Evolutionary conservation across 2,888 invertebrate genomes (phyloP).

Genomic region (Geophilus truncorum): DNA sequence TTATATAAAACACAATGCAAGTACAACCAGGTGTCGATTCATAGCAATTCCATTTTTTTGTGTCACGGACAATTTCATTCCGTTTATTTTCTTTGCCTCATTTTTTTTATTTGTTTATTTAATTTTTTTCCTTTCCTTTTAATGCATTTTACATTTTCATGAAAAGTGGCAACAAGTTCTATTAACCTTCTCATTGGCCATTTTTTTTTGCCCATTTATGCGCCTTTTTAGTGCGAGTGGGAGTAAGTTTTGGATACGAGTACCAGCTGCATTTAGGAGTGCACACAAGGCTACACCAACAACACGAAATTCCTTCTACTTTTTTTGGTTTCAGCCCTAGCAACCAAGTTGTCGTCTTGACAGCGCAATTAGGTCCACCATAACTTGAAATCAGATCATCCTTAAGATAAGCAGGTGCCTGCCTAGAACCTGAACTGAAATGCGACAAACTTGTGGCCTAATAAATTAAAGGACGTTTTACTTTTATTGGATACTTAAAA

Average conservation of each 20-base stretch:
- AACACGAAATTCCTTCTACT: conserved; percentile 8
- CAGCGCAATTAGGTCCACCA: conserved; percentile 25
- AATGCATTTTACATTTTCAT: conserved; percentile 10
- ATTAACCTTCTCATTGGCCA: not conserved
- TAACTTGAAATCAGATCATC: conserved; percentile 25
- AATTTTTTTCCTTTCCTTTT: not conserved
- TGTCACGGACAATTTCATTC: conserved; percentile 9
- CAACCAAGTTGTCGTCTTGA: conserved; percentile 14
- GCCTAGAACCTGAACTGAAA: not conserved
- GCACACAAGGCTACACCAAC: conserved; percentile 27
- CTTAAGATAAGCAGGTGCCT: conserved; percentile 25
- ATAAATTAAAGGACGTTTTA: conserved; percentile 23
- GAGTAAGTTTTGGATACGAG: conserved; percentile 14
- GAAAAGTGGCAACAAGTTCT: conserved; percentile 14
- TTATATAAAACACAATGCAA: conserved; percentile 18
- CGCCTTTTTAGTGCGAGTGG: not conserved
- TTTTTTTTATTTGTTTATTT: not conserved
- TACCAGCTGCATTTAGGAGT: conserved; percentile 27
- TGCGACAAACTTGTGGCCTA: conserved; percentile 24
- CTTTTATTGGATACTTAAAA: not conserved
- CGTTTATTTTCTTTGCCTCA: not conserved
- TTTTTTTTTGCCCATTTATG: conserved; percentile 19
- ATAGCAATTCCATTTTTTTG: not conserved
- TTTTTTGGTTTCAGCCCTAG: conserved; percentile 22
- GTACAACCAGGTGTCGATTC: conserved; percentile 21